Percentiles rank a stretch among this genome's conserved stretches.
phyloP scores from a whole-genome alignment of 2,888 invertebrate genomes.

The Diaphora mendica region DNA sequence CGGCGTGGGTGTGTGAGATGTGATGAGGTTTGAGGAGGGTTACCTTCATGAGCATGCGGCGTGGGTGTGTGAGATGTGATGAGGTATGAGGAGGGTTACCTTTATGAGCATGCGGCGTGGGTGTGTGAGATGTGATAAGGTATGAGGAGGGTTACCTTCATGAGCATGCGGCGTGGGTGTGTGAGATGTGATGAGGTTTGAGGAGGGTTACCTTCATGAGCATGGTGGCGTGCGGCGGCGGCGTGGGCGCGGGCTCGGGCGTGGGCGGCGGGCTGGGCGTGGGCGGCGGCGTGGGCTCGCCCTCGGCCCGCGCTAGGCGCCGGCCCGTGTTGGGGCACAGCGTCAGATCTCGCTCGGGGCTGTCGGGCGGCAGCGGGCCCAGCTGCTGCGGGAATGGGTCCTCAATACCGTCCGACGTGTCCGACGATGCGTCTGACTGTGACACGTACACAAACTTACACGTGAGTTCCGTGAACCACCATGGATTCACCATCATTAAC shows the following conservation, averaged over 20 bases:
- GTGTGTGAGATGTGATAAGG: no score
- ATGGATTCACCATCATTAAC: background rate
- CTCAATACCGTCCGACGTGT: constrained; percentile 87
- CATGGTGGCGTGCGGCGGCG: constrained; percentile 63
- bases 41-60: no score
- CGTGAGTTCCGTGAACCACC: background rate
- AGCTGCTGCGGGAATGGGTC: constrained; percentile 87
- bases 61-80: no score
- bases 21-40: no score
- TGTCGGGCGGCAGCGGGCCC: constrained; percentile 84
- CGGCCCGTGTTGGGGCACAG: constrained; percentile 85
- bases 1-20: no score
- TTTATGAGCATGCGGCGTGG: no score
- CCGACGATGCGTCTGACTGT: constrained; percentile 76
- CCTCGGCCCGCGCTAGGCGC: constrained; percentile 87
- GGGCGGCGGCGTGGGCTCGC: constrained; percentile 87
- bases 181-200: no score
- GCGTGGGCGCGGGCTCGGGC: constrained; percentile 54
- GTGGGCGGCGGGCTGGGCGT: constrained; percentile 78
- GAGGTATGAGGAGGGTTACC: no score
- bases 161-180: no score
- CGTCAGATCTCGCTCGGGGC: constrained; percentile 89
- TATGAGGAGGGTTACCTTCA: no score
- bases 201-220: constrained; percentile 73
- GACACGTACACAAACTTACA: background rate